Evolutionary conservation across 2,113 vertebrate genomes (phyloP).

Genomic region (Arothron firmamentum): DNA sequence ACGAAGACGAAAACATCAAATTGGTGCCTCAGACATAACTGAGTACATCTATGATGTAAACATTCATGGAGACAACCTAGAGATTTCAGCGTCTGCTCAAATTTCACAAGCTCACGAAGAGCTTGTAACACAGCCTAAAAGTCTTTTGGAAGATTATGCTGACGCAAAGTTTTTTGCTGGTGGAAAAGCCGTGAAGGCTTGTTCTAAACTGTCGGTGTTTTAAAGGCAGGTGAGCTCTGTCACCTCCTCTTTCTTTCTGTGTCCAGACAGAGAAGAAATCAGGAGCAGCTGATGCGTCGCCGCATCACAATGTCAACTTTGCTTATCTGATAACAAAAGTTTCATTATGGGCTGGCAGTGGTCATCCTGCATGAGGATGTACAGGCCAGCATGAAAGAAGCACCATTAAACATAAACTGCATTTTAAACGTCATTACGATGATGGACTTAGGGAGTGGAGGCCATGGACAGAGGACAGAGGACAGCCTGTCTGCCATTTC

Average conservation of each 20-base stretch:
- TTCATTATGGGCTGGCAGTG: background rate
- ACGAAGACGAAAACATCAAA: too few species aligned
- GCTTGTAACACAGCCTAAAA: too few species aligned
- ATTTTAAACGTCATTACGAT: conserved; percentile 13
- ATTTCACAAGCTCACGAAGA: too few species aligned
- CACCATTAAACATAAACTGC: conserved; percentile 18
- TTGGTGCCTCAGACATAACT: too few species aligned
- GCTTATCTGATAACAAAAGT: background rate
- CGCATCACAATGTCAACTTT: background rate
- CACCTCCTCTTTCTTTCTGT: background rate
- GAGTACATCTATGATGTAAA: too few species aligned
- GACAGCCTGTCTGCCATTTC: conserved; percentile 1
- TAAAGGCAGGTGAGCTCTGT: background rate
- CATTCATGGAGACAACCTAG: too few species aligned
- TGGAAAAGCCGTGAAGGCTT: background rate
- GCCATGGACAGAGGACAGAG: background rate
- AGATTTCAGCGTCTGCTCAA: too few species aligned
- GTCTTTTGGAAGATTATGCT: too few species aligned
- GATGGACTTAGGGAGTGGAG: background rate
- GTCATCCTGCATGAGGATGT: conserved; percentile 16
- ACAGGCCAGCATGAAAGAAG: conserved; percentile 16
- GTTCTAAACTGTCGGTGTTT: background rate
- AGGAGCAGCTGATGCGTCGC: background rate
- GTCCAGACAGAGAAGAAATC: background rate
- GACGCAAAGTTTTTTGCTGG: too few species aligned